These are phyloP conservation scores for Gonatopus flavifemur DNA, from an alignment of 1,140 invertebrate species.

Conservation along the genomic window DNA sequence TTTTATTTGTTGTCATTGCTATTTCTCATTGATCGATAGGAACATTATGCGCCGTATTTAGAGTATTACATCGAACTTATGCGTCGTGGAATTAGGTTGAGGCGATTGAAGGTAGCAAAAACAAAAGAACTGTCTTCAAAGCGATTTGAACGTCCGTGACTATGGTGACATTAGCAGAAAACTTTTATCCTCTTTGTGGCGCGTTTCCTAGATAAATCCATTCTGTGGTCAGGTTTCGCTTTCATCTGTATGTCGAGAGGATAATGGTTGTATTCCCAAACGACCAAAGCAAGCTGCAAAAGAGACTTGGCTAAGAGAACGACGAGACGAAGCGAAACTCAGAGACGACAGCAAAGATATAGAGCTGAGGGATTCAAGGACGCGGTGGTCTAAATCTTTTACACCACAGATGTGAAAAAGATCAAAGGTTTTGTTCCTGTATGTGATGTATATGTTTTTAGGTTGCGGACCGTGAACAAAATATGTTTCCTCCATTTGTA, in stretches of 20 bases:
- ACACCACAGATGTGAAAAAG: conserved; percentile 31
- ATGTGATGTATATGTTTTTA: conserved; percentile 11
- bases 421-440: conserved; percentile 29
- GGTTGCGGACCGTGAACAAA: conserved; percentile 13
- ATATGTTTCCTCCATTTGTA: no score
- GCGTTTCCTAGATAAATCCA: conserved; percentile 44
- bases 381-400: conserved; percentile 23
- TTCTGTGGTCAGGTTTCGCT: conserved; percentile 51
- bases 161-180: conserved; percentile 34
- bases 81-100: no score
- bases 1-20: no score
- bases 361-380: neutral
- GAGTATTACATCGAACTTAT: no score
- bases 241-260: conserved; percentile 50
- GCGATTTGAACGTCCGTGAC: no score
- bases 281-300: conserved; percentile 13
- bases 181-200: conserved; percentile 39
- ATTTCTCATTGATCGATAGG: no score
- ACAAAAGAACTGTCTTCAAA: no score
- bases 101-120: no score
- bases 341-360: neutral
- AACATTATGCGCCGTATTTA: no score
- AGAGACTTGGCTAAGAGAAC: conserved; percentile 7
- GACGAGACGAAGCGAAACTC: conserved; percentile 4
- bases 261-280: conserved; percentile 53